Evolutionary conservation across 2,797 vertebrate species (phyloP).

Genomic region (Xenentodon cancila): DNA sequence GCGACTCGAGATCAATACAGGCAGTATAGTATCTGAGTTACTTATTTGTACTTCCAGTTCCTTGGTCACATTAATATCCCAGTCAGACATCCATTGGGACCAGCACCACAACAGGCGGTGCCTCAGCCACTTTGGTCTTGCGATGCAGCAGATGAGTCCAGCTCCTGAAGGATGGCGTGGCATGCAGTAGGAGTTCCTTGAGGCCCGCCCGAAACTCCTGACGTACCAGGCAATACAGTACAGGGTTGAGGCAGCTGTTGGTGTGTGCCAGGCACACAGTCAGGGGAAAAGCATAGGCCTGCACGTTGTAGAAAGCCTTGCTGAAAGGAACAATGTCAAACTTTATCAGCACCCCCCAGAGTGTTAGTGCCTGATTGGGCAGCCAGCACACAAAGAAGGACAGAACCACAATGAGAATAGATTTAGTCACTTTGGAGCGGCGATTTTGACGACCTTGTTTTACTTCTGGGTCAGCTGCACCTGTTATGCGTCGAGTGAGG

Average conservation of each 20-base stretch:
- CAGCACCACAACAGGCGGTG: constrained; percentile 76
- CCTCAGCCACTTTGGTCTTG: constrained; percentile 81
- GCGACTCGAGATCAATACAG: constrained; percentile 5
- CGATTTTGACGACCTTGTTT: constrained; percentile 71
- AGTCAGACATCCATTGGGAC: constrained; percentile 81
- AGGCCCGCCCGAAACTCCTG: constrained; percentile 82
- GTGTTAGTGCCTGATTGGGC: constrained; percentile 84
- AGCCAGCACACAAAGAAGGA: constrained; percentile 88
- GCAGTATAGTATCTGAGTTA: constrained; percentile 4
- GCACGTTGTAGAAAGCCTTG: constrained; percentile 84
- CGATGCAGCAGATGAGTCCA: constrained; percentile 73
- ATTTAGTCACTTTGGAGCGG: constrained; percentile 83
- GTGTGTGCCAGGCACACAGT: constrained; percentile 85
- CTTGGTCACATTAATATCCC: not conserved
- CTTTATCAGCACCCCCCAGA: constrained; percentile 86
- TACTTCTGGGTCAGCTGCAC: constrained; percentile 58
- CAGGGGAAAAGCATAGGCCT: constrained; percentile 84
- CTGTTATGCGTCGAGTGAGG: constrained; percentile 71
- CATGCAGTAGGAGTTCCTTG: constrained; percentile 79
- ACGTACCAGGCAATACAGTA: constrained; percentile 84
- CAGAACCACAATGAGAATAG: constrained; percentile 83
- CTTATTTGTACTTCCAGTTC: not conserved
- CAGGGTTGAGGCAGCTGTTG: constrained; percentile 87
- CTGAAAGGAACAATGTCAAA: constrained; percentile 85
- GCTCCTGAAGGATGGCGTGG: constrained; percentile 76